Base-by-base conservation (phyloP, 2,888 invertebrate species). In the Cistogaster globosa region DNA sequence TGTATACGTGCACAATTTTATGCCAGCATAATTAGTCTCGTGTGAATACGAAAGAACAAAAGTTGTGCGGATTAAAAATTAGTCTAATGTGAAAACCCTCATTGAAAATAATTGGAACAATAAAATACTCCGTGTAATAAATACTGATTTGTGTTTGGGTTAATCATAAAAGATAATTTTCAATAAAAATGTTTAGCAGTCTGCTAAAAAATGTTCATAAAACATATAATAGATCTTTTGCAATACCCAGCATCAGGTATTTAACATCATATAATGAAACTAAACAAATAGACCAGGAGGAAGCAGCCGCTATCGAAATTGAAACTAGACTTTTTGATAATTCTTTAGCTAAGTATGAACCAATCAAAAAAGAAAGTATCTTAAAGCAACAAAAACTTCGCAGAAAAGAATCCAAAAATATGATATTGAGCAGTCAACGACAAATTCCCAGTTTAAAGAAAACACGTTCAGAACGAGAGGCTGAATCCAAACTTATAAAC, bases 261-360 rank as follows among this genome's bases (percentile, higher is more conserved):
- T 2, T 83, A 12, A 18, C 51, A 51, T 58, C 55, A 12, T 14
- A 45, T 14, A 48, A 65, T 3, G 45, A 77, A 42, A 36, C n/a
- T 2, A 72, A 38, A 4, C 18, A 42, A 42, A 60, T 7, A 18
- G 90, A 90, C 8, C 86, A 90, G 48, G 91, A 91, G 12, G 88
- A 91, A 20, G 88, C 89, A 65, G 86, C 88, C 3, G 91, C 88
- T 0, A 53, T 90, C 20, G 87, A 89, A 22, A 91, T 91, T 51
- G 91, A 89, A 71, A 87, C 89, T 2, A 90, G 84, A 75, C 87
- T 91, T 0, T 91, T 91, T 78, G 90, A 89, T 4, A 90, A 91
- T 81, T 90, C 90, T 2, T 81, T 86, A 12, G 65, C 88, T 20
- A 87, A 86, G 18, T 88, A 89, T 80, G 82, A 89, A 53, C 90